Conservation (phyloP, 1,140 invertebrate species). For the Drosophila punjabiensis region DNA sequence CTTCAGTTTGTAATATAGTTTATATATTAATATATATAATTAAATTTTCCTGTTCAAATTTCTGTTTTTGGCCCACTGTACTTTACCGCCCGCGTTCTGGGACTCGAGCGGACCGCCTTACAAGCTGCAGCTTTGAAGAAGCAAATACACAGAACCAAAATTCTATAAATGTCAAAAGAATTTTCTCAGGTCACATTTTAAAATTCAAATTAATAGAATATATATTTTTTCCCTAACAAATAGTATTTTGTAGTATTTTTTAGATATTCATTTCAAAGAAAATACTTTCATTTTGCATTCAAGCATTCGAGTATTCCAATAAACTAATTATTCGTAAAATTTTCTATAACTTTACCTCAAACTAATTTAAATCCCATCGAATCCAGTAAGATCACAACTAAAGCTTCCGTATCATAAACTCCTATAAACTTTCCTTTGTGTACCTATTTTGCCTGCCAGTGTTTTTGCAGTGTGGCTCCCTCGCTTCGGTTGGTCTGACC, state of each 20-base stretch:
- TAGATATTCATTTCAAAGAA: background rate
- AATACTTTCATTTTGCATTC: background rate
- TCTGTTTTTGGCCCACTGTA: constrained; percentile 3
- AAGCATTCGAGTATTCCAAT: background rate
- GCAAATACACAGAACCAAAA: background rate
- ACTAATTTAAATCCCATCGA: no score
- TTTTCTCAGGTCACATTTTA: background rate
- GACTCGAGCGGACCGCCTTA: constrained; percentile 19
- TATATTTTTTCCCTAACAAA: no score
- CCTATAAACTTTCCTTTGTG: background rate
- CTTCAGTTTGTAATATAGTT: background rate
- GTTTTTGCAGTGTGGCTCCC: constrained; percentile 22
- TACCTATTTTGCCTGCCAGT: background rate
- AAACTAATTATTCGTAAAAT: background rate
- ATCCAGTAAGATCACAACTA: no score
- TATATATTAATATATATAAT: background rate
- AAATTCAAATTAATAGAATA: background rate
- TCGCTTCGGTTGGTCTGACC: constrained; percentile 38
- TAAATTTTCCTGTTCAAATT: no score
- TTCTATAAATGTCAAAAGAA: background rate
- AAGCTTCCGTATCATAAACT: background rate
- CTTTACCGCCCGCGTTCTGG: constrained; percentile 3
- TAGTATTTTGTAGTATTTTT: background rate
- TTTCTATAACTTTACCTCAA: no score
- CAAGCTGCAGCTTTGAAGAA: constrained; percentile 44